phyloP scores from a whole-genome alignment of 2,888 invertebrate genomes.

The Axea sp. region DNA sequence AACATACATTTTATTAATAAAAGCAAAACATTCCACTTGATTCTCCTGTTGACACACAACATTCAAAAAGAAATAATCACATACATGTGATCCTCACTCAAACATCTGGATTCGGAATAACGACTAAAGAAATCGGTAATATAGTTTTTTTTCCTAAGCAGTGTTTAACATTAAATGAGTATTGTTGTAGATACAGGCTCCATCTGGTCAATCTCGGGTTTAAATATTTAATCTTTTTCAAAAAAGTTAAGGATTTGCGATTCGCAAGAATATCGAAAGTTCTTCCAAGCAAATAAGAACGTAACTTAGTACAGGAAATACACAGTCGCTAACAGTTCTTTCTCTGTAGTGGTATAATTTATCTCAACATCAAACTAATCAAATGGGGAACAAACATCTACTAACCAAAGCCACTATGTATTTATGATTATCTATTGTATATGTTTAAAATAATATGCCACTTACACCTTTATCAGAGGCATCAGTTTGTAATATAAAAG shows the following conservation, averaged over 20 bases:
- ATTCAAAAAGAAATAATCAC: too few species aligned
- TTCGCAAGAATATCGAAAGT: constrained; percentile 1
- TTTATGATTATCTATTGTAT: constrained; percentile 17
- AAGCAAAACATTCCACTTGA: too few species aligned
- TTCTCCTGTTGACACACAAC: too few species aligned
- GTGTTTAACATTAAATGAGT: constrained; percentile 10
- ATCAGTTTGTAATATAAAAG: constrained; percentile 60
- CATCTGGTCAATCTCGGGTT: constrained; percentile 2
- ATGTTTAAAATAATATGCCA: constrained; percentile 57
- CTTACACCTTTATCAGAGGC: constrained; percentile 49
- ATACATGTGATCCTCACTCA: too few species aligned
- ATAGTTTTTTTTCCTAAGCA: constrained; percentile 34
- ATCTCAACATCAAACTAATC: constrained; percentile 46
- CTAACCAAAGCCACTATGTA: constrained; percentile 64
- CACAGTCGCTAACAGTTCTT: constrained; percentile 60
- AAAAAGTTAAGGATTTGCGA: constrained; percentile 11
- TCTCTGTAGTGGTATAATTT: constrained; percentile 66
- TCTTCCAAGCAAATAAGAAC: constrained; percentile 18
- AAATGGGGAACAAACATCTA: constrained; percentile 61
- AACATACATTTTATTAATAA: too few species aligned
- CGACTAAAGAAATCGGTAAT: constrained; percentile 43
- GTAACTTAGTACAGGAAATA: constrained; percentile 27
- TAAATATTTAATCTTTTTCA: not conserved
- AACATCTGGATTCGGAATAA: too few species aligned
- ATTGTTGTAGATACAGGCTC: constrained; percentile 22